Evolutionary conservation across 2,888 invertebrate species (phyloP).

Genomic region (Thereva nobilitata): DNA sequence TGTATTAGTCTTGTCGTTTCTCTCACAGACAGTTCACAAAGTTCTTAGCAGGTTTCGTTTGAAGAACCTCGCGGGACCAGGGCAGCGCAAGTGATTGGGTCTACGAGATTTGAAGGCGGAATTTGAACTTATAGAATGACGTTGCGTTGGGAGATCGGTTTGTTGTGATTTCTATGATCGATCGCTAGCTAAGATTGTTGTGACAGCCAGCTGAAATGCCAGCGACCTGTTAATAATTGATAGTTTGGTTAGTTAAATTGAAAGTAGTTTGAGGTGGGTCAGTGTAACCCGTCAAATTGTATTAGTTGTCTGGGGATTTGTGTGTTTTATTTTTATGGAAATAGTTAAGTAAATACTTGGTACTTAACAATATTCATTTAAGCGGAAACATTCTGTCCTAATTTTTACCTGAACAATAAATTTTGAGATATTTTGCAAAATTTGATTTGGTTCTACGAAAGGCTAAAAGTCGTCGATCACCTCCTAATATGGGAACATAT

Average conservation of each 20-base stretch:
- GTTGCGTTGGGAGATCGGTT: conserved; percentile 9
- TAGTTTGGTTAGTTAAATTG: conserved; percentile 25
- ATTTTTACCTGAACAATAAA: too few relatives aligned
- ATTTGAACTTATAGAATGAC: background rate
- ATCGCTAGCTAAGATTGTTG: conserved; percentile 16
- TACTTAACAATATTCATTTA: too few relatives aligned
- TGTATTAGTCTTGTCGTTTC: conserved; percentile 19
- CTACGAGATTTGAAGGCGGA: background rate
- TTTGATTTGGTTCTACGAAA: too few relatives aligned
- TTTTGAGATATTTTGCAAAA: too few relatives aligned
- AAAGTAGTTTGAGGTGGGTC: conserved; percentile 23
- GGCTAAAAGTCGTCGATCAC: too few relatives aligned
- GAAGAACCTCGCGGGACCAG: conserved; percentile 12
- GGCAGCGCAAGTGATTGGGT: conserved; percentile 1
- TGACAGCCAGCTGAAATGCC: conserved; percentile 13
- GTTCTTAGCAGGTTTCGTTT: conserved; percentile 14
- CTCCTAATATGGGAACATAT: too few relatives aligned
- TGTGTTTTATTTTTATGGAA: too few relatives aligned
- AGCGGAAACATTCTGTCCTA: too few relatives aligned
- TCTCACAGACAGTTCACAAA: background rate
- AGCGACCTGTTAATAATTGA: conserved; percentile 23
- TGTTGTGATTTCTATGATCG: background rate
- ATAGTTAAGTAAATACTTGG: too few relatives aligned
- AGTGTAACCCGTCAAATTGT: conserved; percentile 17
- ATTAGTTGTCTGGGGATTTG: conserved; percentile 3